Evolutionary conservation across 2,888 invertebrate genomes (phyloP).

Genomic region (Rhodophaea formosa): DNA sequence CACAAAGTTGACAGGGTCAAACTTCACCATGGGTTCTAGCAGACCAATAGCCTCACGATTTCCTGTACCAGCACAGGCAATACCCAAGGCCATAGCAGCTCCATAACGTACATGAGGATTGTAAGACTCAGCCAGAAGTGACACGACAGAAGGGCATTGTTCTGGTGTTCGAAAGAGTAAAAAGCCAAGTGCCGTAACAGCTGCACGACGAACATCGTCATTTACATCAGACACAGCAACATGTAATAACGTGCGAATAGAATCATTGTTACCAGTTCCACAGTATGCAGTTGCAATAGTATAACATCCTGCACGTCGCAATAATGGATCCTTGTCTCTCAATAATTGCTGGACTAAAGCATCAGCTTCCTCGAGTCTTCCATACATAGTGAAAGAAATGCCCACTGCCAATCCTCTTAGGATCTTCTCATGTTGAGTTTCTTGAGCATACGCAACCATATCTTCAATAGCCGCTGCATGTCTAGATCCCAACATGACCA

Average conservation of each 20-base stretch:
- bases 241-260: conserved; percentile 95
- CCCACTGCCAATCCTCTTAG: conserved; percentile 97
- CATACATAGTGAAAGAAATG: conserved; percentile 98
- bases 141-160: conserved; percentile 98
- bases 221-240: conserved; percentile 99
- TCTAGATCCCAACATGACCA: conserved; percentile 99
- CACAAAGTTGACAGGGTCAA: conserved; percentile 99
- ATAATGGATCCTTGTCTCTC: conserved; percentile 96
- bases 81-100: conserved; percentile 99
- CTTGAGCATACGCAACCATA: conserved; percentile 97
- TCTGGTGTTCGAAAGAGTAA: conserved; percentile 97
- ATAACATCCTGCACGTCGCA: conserved; percentile 98
- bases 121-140: conserved; percentile 97
- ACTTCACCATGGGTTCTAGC: conserved; percentile 98
- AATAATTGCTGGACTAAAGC: conserved; percentile 93
- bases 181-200: conserved; percentile 99
- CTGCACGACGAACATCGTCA: conserved; percentile 98
- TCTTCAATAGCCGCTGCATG: conserved; percentile 93
- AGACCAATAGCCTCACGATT: conserved; percentile 96
- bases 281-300: conserved; percentile 99
- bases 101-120: conserved; percentile 99
- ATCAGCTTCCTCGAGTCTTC: conserved; percentile 97
- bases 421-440: conserved; percentile 99
- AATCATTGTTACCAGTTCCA: conserved; percentile 98
- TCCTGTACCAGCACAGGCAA: conserved; percentile 99